Evolutionary conservation across 2,113 vertebrate genomes (phyloP), one percentile per base, ranked within the genome.

Genomic region (Hoplias malabaricus): DNA sequence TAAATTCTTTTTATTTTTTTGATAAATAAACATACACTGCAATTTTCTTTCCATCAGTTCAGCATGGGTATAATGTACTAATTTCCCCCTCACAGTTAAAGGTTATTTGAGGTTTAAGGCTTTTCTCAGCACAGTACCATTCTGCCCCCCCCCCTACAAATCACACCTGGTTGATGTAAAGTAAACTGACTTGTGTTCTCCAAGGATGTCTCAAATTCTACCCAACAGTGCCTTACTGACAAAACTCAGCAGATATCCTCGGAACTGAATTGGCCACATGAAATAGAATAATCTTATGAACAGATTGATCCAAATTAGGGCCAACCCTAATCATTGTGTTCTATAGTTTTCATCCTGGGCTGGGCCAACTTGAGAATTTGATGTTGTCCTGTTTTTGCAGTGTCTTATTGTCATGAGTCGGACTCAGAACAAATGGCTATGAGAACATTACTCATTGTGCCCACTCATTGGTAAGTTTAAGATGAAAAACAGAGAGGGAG

Each of bases 151-250:
- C 73, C 84, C 38, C 75, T 72, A 34, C 77, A 89, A 86, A 82
- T 90, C 83, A 86, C 85, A 90, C 81, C 4, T 50, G 16, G 14
- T 46, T 84, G 73, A 75, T 67, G 80, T n/a, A n/a, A 84, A 85
- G 40, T 69, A 72, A 50, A n/a, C 16, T 19, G 46, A 19, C 2
- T 48, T 48, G 46, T 13, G 46, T 2, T 16, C 43, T 46, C 43
- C 14, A 46, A 46, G 43, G 16, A n/a, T n/a, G n/a, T n/a, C 48
- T 4, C 43, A 48, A 12, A 5, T 48, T 48, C 43, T 19, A n/a
- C n/a, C n/a, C n/a, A n/a, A n/a, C n/a, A n/a, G n/a, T n/a, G n/a
- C n/a, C n/a, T n/a, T 14, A 48, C 5, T n/a, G 1, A 19, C 16
- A 48, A n/a, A 6, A n/a, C 43, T 23, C n/a, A 53, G 48, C n/a